Evolutionary conservation across 53 echinoderm and acorn worm genomes (phyloP).

Genomic region (Actinopyga echinites): DNA sequence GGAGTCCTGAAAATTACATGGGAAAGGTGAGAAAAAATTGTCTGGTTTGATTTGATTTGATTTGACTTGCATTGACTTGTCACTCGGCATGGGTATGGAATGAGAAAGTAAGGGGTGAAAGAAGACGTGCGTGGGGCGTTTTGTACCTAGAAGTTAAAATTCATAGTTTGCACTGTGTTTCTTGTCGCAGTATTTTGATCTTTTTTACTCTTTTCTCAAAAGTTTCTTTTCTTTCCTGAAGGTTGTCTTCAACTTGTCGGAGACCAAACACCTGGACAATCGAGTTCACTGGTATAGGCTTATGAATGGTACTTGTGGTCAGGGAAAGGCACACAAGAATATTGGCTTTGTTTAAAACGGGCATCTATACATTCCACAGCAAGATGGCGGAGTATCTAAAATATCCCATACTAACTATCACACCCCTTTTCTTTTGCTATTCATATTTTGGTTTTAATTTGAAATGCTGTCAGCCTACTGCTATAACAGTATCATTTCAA

Average conservation of each 20-base stretch:
- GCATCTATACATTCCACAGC: not conserved
- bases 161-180: too few species aligned
- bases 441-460: too few species aligned
- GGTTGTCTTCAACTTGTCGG: slow-evolving; percentile 91
- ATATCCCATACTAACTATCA: too few species aligned
- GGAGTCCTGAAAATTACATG: slow-evolving; percentile 68
- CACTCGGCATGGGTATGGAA: not conserved
- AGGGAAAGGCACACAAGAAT: slow-evolving; percentile 32
- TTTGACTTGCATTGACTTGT: not conserved
- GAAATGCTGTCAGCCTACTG: too few species aligned
- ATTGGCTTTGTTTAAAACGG: slow-evolving; percentile 10
- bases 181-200: too few species aligned
- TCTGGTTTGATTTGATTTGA: not conserved
- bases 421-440: too few species aligned
- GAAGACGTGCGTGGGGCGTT: too few species aligned
- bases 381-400: too few species aligned
- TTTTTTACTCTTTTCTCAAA: too few species aligned
- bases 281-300: slow-evolving; percentile 92
- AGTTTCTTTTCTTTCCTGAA: slow-evolving; percentile 11
- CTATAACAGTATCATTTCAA: too few species aligned
- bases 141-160: too few species aligned
- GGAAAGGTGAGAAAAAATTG: slow-evolving; percentile 65
- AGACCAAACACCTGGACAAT: slow-evolving; percentile 79
- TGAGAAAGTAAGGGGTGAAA: not conserved
- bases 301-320: slow-evolving; percentile 61